phyloP scores from a whole-genome alignment of 2,888 invertebrate species.

The Amblyjoppa fuscipennis region DNA sequence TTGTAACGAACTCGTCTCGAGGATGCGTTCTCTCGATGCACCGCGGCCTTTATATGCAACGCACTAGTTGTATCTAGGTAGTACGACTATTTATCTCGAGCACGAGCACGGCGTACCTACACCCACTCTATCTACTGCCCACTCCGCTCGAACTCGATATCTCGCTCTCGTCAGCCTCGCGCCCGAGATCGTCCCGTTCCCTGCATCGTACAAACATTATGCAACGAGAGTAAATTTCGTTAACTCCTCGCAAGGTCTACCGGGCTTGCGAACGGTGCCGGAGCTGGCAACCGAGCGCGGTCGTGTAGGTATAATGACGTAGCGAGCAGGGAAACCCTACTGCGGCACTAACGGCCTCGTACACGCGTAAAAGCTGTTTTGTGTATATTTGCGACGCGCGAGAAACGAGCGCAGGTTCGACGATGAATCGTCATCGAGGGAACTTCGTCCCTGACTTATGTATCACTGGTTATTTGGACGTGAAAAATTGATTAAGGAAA shows the following conservation, averaged over 20 bases:
- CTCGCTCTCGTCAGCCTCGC: constrained; percentile 47
- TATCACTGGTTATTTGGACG: constrained; percentile 3
- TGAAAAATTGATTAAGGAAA: not conserved
- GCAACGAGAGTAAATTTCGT: constrained; percentile 68
- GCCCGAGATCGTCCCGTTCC: not conserved
- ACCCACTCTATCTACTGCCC: constrained; percentile 55
- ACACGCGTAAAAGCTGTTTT: constrained; percentile 53
- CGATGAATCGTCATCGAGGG: constrained; percentile 26
- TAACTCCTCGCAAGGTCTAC: constrained; percentile 67
- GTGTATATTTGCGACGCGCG: constrained; percentile 52
- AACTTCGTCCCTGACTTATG: constrained; percentile 18
- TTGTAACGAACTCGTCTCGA: constrained; percentile 31
- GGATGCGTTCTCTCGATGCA: constrained; percentile 9
- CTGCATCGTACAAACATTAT: constrained; percentile 50
- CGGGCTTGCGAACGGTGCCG: constrained; percentile 35
- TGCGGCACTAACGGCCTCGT: constrained; percentile 53
- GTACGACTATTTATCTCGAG: constrained; percentile 42
- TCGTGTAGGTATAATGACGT: constrained; percentile 58
- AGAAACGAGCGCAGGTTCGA: constrained; percentile 40
- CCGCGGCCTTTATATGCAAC: not conserved
- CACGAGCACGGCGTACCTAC: constrained; percentile 52
- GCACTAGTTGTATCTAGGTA: not conserved
- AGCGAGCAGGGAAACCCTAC: constrained; percentile 62
- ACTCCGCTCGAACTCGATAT: constrained; percentile 61
- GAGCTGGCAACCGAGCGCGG: constrained; percentile 44